These are phyloP conservation scores for Cotesia typhae DNA, from an alignment of 1,140 invertebrate genomes.

Conservation along the genomic window DNA sequence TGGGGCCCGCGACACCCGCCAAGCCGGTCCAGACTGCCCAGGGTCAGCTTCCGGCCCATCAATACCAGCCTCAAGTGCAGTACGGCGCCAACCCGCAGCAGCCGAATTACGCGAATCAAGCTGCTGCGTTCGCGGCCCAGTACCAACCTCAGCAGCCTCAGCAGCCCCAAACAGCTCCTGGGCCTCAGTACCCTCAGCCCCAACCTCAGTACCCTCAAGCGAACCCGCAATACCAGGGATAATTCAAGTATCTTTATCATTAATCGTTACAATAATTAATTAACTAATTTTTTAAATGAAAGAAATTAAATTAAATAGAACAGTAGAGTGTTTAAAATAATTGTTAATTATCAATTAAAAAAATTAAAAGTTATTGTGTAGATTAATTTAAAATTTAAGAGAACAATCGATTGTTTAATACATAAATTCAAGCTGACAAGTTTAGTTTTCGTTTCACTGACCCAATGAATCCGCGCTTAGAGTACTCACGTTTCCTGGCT, in stretches of 20 bases:
- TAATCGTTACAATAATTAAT: background rate
- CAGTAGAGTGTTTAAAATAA: no score
- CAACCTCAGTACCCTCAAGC: conserved; percentile 38
- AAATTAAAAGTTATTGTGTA: no score
- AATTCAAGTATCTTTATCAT: conserved; percentile 7
- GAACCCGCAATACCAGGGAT: conserved; percentile 39
- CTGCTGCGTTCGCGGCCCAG: conserved; percentile 36
- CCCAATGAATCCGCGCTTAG: conserved; percentile 28
- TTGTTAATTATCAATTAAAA: no score
- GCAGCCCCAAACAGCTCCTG: conserved; percentile 30
- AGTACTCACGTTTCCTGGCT: conserved; percentile 31
- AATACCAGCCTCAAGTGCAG: conserved; percentile 51
- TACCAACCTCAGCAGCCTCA: conserved; percentile 38
- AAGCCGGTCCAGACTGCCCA: conserved; percentile 30
- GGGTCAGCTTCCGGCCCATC: conserved; percentile 9
- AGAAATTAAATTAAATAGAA: no score
- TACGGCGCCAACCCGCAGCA: conserved; percentile 45
- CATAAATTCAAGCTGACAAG: background rate
- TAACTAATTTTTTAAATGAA: no score
- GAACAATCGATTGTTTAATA: background rate
- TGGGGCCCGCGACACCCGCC: conserved; percentile 38
- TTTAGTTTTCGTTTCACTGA: conserved; percentile 27
- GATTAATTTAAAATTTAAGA: background rate
- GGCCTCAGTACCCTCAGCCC: conserved; percentile 43
- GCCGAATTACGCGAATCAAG: conserved; percentile 46